These are phyloP conservation scores for Smittia sp. DNA, from an alignment of 2,888 invertebrate species.

Conservation along the genomic window DNA sequence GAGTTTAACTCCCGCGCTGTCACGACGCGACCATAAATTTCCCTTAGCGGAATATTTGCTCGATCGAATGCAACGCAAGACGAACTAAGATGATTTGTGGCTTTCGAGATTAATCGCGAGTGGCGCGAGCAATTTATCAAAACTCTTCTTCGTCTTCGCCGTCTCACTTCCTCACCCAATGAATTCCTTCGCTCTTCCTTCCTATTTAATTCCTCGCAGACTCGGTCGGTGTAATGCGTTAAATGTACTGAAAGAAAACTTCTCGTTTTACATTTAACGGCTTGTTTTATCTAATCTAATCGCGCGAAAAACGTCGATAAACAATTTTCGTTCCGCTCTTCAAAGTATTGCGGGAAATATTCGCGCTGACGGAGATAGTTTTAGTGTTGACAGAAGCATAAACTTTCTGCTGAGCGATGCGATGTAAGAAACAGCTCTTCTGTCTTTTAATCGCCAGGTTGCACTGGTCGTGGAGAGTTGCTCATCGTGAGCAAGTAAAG, in stretches of 20 bases:
- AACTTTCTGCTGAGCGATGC: too few relatives aligned
- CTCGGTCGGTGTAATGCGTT: constrained; percentile 2
- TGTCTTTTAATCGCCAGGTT: too few relatives aligned
- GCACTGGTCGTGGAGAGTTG: too few relatives aligned
- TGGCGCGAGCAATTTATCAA: background rate
- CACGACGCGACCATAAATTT: background rate
- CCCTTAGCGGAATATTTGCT: background rate
- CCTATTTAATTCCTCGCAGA: background rate
- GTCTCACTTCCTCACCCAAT: background rate
- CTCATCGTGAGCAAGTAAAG: too few relatives aligned
- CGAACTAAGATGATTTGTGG: constrained; percentile 2
- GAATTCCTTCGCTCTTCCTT: background rate
- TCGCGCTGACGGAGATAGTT: too few relatives aligned
- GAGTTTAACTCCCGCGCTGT: background rate
- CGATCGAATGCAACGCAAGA: background rate
- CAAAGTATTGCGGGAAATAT: background rate
- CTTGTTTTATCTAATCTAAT: constrained; percentile 17
- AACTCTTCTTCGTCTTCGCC: background rate
- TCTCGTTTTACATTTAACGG: background rate
- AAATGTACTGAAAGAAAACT: constrained; percentile 7
- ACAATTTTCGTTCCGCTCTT: background rate
- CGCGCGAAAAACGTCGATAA: background rate
- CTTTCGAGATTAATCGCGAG: background rate
- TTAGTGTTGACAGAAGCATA: too few relatives aligned
- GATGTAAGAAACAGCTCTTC: too few relatives aligned